Percentiles rank a stretch among this genome's conserved stretches.
phyloP scores from a whole-genome alignment of 2,888 invertebrate species.

The Ophion obscuratus region DNA sequence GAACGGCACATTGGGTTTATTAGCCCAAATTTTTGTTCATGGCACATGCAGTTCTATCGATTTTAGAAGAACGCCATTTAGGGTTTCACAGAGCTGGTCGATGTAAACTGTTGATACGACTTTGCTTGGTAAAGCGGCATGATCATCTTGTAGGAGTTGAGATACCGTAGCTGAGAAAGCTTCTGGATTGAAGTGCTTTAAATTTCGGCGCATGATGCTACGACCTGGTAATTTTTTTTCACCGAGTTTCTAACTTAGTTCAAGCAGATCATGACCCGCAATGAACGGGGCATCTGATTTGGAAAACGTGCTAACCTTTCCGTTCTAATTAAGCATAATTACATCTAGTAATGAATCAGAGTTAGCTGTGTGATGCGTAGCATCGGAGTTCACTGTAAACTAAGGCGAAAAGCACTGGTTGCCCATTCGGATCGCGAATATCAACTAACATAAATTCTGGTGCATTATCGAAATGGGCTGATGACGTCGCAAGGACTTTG shows the following conservation, averaged over 20 bases:
- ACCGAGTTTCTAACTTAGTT: background rate
- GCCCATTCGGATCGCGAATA: background rate
- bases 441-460: background rate
- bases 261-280: background rate
- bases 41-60: background rate
- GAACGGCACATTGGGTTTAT: background rate
- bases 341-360: conserved; percentile 1
- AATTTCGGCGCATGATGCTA: background rate
- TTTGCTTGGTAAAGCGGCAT: background rate
- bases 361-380: background rate
- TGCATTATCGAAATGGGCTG: background rate
- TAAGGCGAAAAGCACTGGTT: background rate
- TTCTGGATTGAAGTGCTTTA: background rate
- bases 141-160: too few species aligned
- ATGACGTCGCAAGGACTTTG: background rate
- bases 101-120: too few species aligned
- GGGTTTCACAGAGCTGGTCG: too few species aligned
- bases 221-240: background rate
- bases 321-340: background rate
- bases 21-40: background rate
- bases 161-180: background rate
- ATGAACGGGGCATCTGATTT: background rate
- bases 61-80: too few species aligned
- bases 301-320: background rate
- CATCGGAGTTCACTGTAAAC: background rate